These are phyloP conservation scores for Megaptera novaeangliae DNA, from an alignment of 2,113 vertebrate species.

Conservation along the genomic window DNA sequence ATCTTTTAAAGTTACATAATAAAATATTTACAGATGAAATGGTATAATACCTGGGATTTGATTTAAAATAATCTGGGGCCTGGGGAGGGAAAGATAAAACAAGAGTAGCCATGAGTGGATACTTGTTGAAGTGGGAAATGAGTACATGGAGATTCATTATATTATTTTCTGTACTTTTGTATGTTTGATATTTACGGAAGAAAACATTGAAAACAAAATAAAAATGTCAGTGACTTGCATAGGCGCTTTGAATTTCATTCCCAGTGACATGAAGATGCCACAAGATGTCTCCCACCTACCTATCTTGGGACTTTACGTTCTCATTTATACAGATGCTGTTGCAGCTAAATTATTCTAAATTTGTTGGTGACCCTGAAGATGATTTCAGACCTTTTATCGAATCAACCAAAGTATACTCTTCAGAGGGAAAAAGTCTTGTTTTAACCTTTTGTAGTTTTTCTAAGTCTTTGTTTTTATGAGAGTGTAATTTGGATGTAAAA, in stretches of 20 bases:
- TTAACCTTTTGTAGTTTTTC: constrained; percentile 37
- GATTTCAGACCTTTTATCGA: constrained; percentile 12
- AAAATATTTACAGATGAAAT: constrained; percentile 27
- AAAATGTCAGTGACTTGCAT: neutral
- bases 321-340: neutral
- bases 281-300: neutral
- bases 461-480: constrained; percentile 48
- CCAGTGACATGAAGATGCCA: neutral
- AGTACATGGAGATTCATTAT: neutral
- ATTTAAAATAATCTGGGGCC: neutral
- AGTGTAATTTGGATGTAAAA: constrained; percentile 39
- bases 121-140: neutral
- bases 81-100: neutral
- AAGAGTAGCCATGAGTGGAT: neutral
- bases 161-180: constrained; percentile 26
- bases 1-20: neutral
- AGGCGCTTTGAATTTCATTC: neutral
- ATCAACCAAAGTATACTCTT: neutral
- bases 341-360: neutral
- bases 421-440: neutral
- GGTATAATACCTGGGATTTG: neutral
- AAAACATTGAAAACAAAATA: constrained; percentile 8
- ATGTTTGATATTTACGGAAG: constrained; percentile 25
- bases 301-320: neutral
- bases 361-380: neutral